Evolutionary conservation across 2,797 vertebrate genomes (phyloP).

Genomic region (Hemitrygon akajei): DNA sequence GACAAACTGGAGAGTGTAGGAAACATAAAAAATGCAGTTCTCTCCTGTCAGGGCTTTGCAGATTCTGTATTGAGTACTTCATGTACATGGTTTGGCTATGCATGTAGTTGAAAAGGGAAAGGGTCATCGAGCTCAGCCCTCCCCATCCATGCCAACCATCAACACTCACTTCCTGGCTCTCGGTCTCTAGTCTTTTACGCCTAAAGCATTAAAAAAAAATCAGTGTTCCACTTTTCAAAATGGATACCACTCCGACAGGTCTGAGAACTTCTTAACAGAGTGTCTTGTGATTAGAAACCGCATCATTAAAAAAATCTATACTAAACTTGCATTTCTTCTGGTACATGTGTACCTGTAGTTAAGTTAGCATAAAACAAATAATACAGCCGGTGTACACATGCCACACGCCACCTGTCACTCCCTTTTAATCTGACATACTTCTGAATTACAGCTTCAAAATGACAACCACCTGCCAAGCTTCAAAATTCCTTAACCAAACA

Average conservation of each 20-base stretch:
- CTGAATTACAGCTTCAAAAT: constrained; percentile 30
- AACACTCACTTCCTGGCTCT: too few species aligned
- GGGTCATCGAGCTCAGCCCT: too few species aligned
- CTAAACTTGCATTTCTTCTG: not conserved
- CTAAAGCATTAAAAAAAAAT: not conserved
- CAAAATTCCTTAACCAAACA: constrained; percentile 34
- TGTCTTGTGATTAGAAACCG: too few species aligned
- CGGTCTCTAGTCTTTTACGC: too few species aligned
- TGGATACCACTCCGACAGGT: not conserved
- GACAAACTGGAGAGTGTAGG: not conserved
- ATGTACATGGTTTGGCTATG: not conserved
- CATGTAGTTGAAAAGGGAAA: not conserved
- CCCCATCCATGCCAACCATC: too few species aligned
- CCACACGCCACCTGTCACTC: constrained; percentile 5
- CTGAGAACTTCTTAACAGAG: not conserved
- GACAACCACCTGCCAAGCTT: constrained; percentile 35
- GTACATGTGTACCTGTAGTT: not conserved
- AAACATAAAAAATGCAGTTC: not conserved
- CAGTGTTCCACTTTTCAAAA: not conserved
- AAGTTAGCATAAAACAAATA: not conserved
- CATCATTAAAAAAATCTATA: not conserved
- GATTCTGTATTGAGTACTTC: not conserved
- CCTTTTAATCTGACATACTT: constrained; percentile 22
- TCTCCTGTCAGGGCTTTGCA: not conserved
- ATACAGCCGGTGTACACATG: not conserved